Conservation (phyloP, 2,888 invertebrate genomes). For the Pseudolycoriella hygida region DNA sequence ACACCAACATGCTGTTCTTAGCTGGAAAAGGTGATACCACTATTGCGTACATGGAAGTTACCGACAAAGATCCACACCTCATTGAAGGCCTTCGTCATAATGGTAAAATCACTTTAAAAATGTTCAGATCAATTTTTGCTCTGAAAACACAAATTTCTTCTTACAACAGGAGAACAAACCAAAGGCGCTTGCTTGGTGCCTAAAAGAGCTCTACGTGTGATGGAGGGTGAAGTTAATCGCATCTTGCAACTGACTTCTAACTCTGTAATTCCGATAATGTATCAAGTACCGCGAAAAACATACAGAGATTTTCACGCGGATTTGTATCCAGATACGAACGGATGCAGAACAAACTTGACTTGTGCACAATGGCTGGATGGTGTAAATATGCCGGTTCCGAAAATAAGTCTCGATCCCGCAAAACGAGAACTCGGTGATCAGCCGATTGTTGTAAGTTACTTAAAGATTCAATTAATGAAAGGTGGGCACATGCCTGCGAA, state of each 20-base stretch:
- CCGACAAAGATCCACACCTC: constrained; percentile 75
- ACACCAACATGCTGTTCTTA: constrained; percentile 89
- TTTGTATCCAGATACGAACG: constrained; percentile 79
- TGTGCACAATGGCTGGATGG: constrained; percentile 71
- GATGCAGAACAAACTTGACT: constrained; percentile 59
- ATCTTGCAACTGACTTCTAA: constrained; percentile 72
- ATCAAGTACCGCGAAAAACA: constrained; percentile 85
- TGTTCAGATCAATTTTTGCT: too few species aligned
- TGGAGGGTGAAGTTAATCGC: constrained; percentile 92
- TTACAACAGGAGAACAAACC: constrained; percentile 61
- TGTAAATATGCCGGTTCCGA: constrained; percentile 53
- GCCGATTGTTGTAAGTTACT: constrained; percentile 37
- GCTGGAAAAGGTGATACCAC: constrained; percentile 91
- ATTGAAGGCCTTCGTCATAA: constrained; percentile 76
- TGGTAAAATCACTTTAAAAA: too few species aligned
- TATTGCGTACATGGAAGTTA: constrained; percentile 77
- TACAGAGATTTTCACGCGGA: constrained; percentile 91
- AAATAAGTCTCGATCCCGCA: constrained; percentile 68
- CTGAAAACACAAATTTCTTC: neutral
- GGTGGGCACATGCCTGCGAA: too few species aligned
- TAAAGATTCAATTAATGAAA: too few species aligned
- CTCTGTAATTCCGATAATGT: constrained; percentile 82
- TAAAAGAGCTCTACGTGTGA: constrained; percentile 82
- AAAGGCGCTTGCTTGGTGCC: constrained; percentile 87
- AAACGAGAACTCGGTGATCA: constrained; percentile 45